Conservation (phyloP, 2,888 invertebrate genomes). For the Drosophila melanosoma region DNA sequence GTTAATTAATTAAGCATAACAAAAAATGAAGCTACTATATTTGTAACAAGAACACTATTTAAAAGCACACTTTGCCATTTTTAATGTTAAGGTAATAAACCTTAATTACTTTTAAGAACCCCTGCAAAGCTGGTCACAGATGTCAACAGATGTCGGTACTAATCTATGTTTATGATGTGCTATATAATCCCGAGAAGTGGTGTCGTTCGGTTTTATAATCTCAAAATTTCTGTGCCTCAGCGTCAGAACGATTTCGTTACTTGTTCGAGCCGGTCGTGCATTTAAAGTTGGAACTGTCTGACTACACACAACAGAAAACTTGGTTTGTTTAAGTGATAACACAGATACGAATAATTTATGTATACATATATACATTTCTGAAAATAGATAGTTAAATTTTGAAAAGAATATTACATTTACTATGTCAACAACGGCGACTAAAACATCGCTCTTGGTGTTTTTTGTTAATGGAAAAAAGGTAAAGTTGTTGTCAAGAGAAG, state of each 20-base stretch:
- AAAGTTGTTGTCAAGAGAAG: conserved; percentile 22
- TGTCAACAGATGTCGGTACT: background rate
- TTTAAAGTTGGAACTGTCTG: conserved; percentile 14
- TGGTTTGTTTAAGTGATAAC: background rate
- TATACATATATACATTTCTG: background rate
- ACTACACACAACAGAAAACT: background rate
- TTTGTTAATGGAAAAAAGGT: conserved; percentile 83
- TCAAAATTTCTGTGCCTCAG: conserved; percentile 13
- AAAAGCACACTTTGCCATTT: background rate
- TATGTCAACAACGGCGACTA: conserved; percentile 33
- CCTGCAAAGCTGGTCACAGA: conserved; percentile 13
- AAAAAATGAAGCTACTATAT: background rate
- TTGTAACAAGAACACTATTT: background rate
- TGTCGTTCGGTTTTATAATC: conserved; percentile 30
- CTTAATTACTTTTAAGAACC: conserved; percentile 24
- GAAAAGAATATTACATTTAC: background rate
- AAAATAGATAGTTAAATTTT: conserved; percentile 4
- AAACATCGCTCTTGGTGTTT: conserved; percentile 71
- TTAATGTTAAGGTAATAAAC: too few species aligned
- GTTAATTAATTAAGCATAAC: background rate
- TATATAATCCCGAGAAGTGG: conserved; percentile 13
- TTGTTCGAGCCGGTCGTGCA: conserved; percentile 61
- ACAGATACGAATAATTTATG: conserved; percentile 2
- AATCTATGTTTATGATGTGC: background rate
- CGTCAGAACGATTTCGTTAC: conserved; percentile 64